Percentiles rank a stretch among this genome's conserved stretches.
These are phyloP conservation scores for Habroteleia sp. DNA, from an alignment of 2,888 invertebrate genomes.

Conservation along the genomic window DNA sequence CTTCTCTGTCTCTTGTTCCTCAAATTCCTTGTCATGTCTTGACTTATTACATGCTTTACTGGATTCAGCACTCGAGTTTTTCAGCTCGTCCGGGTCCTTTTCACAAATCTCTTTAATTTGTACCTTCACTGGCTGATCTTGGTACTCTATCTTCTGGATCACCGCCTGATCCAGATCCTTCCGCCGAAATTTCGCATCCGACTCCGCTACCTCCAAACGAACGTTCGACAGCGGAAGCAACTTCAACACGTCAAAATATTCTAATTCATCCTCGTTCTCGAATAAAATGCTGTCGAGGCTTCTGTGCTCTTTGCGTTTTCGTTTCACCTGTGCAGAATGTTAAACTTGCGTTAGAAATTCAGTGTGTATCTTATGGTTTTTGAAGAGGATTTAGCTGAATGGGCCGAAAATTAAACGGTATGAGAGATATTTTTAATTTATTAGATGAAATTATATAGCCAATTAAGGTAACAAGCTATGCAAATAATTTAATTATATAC, in stretches of 20 bases:
- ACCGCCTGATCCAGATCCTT: background rate
- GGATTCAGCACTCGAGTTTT: constrained; percentile 55
- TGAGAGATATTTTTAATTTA: no score
- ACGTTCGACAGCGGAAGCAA: constrained; percentile 78
- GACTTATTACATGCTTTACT: constrained; percentile 29
- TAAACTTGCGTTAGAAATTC: no score
- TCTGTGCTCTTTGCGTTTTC: constrained; percentile 79
- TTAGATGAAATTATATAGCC: no score
- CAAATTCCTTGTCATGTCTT: constrained; percentile 19
- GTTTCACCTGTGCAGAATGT: constrained; percentile 79
- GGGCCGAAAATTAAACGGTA: no score
- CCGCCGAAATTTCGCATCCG: constrained; percentile 28
- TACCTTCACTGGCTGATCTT: constrained; percentile 20
- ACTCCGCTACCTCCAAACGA: constrained; percentile 74
- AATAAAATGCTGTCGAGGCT: constrained; percentile 78
- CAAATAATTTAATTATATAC: no score
- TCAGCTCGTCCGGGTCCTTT: no score
- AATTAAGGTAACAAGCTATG: no score
- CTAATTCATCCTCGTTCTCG: constrained; percentile 78
- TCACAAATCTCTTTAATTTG: background rate
- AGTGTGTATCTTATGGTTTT: no score
- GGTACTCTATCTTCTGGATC: background rate
- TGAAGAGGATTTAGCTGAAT: no score
- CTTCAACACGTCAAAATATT: constrained; percentile 79
- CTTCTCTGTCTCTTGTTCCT: constrained; percentile 33